These are phyloP conservation scores for Oxyruncus cristatus DNA, from an alignment of 2,113 vertebrate genomes.

Conservation along the genomic window DNA sequence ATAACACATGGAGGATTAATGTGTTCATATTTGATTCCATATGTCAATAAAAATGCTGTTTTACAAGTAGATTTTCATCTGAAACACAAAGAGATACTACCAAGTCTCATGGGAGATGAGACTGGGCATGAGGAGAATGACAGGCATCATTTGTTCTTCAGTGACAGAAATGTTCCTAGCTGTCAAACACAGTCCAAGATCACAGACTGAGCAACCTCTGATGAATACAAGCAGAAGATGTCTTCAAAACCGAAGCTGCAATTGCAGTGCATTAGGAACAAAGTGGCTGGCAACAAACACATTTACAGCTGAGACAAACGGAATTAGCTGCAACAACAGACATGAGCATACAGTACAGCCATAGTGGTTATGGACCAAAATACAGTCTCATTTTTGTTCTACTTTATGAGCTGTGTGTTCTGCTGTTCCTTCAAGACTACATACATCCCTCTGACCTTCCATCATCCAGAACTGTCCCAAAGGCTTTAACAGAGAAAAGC, in stretches of 20 bases:
- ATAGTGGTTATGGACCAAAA: neutral
- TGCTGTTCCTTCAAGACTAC: neutral
- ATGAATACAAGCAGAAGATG: neutral
- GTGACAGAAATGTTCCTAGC: fast-evolving
- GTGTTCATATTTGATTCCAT: neutral
- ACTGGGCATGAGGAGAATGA: neutral
- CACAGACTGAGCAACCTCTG: neutral
- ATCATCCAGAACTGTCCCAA: neutral
- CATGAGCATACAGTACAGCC: neutral
- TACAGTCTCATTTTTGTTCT: neutral
- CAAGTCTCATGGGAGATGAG: neutral
- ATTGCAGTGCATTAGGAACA: neutral
- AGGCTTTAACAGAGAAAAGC: slow-evolving; percentile 6
- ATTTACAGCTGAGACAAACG: neutral
- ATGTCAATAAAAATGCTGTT: neutral
- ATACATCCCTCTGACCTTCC: neutral
- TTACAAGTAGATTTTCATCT: neutral
- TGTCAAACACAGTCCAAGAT: neutral
- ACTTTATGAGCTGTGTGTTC: neutral
- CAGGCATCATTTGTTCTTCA: neutral
- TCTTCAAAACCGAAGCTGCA: neutral
- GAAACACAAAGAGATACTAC: neutral
- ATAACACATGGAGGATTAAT: neutral
- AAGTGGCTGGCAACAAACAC: neutral
- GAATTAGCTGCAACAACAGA: neutral